Evolutionary conservation across 2,888 invertebrate species (phyloP), one percentile per base, ranked within the genome.

Genomic region (Miltochrista miniata): DNA sequence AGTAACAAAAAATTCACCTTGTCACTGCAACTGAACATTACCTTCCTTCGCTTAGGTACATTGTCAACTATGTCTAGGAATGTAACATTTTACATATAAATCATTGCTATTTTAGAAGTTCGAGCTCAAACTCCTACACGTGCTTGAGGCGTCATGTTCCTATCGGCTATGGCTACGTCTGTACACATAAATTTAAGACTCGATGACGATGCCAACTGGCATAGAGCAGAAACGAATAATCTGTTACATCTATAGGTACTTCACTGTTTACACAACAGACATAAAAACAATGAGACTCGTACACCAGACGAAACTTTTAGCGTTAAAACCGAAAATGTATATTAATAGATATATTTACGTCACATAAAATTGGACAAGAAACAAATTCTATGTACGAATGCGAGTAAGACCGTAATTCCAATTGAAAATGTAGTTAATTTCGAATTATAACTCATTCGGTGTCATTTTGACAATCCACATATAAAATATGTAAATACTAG

Each of bases 171-270:
- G n/a, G n/a, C 13, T 11, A 31, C 12, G 30, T 30, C 15, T 49
- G 55, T 61, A 53, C 60, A 63, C 64, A 59, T 24, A 72, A 67
- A 73, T 70, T 66, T 62, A 55, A 62, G 15, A 64, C 56, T 52
- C 56, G 54, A 54, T 62, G 58, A 63, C 74, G 61, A 78, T 84
- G 84, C 84, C 84, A 83, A 81, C 79, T 83, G 83, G 83, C 83
- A 82, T 70, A 61, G 68, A 57, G 42, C 54, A 56, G 62, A 24
- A 24, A 59, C 69, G 74, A 71, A 73, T 64, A 61, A 54, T 67
- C 53, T 62, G 47, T 49, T 51, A 53, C 56, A 62, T 64, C 33
- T 61, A 60, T 45, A 55, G n/a, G 40, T 43, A 15, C 30, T 45
- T 37, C 39, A 36, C 45, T 67, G 56, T 53, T 62, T 64, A 67